Evolutionary conservation across 2,888 invertebrate species (phyloP).

Genomic region (Tachina grossa): DNA sequence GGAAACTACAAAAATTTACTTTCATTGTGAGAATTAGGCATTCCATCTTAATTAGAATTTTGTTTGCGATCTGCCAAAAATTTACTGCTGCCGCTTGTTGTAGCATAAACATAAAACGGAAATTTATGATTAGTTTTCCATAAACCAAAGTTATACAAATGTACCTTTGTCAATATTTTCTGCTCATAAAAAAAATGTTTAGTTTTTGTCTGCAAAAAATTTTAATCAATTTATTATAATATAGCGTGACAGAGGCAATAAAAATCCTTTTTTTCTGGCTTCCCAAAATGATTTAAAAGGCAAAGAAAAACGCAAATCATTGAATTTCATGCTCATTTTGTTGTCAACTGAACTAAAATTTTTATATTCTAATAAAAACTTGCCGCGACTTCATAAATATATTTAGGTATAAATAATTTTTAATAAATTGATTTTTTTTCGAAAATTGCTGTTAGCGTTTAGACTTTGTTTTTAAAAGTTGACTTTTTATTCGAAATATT

Average conservation of each 20-base stretch:
- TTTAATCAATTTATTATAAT: neutral
- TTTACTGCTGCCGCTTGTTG: neutral
- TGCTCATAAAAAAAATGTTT: neutral
- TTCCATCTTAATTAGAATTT: slow-evolving; percentile 6
- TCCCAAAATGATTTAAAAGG: neutral
- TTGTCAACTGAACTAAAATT: neutral
- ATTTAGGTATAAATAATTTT: neutral
- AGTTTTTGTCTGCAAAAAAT: neutral
- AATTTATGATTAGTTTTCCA: neutral
- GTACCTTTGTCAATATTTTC: neutral
- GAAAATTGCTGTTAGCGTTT: neutral
- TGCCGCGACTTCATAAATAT: neutral
- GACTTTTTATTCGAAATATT: neutral
- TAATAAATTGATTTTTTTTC: neutral
- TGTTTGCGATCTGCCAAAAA: neutral
- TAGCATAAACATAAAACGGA: neutral
- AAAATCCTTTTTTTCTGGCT: neutral
- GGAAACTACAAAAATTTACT: neutral
- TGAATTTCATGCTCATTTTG: neutral
- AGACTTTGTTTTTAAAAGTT: neutral
- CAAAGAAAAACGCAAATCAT: neutral
- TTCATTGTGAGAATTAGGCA: neutral
- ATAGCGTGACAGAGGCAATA: slow-evolving; percentile 14
- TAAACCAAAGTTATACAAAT: neutral
- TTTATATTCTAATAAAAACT: slow-evolving; percentile 16